These are phyloP conservation scores for Halictus ligatus DNA, from an alignment of 2,888 invertebrate genomes.

Conservation along the genomic window DNA sequence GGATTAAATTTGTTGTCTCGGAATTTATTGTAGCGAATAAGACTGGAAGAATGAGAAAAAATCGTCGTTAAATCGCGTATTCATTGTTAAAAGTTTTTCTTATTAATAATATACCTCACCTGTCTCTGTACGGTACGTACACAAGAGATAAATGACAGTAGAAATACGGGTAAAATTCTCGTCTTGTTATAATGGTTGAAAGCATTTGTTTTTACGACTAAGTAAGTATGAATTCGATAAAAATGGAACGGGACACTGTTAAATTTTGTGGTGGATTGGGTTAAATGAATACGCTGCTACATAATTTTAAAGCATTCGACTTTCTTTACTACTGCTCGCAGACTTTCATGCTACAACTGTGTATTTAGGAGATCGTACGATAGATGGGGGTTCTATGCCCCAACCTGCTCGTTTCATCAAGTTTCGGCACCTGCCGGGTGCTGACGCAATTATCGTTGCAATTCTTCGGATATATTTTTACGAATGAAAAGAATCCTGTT, in stretches of 20 bases:
- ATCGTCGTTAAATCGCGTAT: background rate
- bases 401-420: background rate
- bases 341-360: background rate
- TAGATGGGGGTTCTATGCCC: background rate
- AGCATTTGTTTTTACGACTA: background rate
- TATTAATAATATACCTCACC: background rate
- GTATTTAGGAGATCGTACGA: slow-evolving; percentile 2
- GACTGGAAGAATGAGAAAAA: background rate
- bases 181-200: background rate
- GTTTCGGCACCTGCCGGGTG: background rate
- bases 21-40: background rate
- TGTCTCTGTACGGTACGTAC: background rate
- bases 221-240: too few relatives aligned
- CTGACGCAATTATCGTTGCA: background rate
- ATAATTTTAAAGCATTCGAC: background rate
- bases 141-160: background rate
- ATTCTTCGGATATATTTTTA: background rate
- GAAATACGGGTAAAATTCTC: background rate
- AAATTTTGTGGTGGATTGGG: background rate
- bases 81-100: background rate
- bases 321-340: background rate
- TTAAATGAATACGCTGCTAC: background rate
- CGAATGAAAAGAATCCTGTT: background rate
- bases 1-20: background rate
- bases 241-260: background rate